Conservation (phyloP, 2,113 vertebrate species). For the Xiphorhynchus elegans region DNA sequence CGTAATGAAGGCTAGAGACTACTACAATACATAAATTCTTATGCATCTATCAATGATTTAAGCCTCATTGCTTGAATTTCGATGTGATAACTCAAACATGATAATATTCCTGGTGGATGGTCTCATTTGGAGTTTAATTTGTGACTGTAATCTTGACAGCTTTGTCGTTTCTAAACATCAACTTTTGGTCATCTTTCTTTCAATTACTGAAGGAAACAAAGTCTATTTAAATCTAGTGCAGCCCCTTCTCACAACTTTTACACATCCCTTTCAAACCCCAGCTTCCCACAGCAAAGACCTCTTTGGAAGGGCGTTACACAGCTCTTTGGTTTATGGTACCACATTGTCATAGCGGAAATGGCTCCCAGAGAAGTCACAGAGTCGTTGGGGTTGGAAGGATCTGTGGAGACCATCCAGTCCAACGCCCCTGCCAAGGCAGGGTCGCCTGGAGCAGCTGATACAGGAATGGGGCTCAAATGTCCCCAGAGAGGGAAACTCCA, state of each 20-base stretch:
- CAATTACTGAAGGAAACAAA: fast-evolving
- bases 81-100: background rate
- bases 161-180: background rate
- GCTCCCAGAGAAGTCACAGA: background rate
- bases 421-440: background rate
- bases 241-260: background rate
- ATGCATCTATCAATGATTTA: background rate
- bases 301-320: fast-evolving
- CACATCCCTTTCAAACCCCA: fast-evolving
- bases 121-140: background rate
- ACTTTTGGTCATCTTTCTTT: background rate
- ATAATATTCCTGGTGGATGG: fast-evolving
- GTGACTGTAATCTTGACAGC: background rate
- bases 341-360: fast-evolving
- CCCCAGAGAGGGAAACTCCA: background rate
- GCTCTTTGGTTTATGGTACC: too few relatives aligned
- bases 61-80: background rate
- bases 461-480: background rate
- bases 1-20: background rate
- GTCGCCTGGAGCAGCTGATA: background rate
- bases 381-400: background rate
- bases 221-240: background rate
- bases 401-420: background rate
- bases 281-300: background rate
- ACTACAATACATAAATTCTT: background rate